These are phyloP conservation scores for Marcusenius ussheri DNA, from an alignment of 2,113 vertebrate species.

Conservation along the genomic window DNA sequence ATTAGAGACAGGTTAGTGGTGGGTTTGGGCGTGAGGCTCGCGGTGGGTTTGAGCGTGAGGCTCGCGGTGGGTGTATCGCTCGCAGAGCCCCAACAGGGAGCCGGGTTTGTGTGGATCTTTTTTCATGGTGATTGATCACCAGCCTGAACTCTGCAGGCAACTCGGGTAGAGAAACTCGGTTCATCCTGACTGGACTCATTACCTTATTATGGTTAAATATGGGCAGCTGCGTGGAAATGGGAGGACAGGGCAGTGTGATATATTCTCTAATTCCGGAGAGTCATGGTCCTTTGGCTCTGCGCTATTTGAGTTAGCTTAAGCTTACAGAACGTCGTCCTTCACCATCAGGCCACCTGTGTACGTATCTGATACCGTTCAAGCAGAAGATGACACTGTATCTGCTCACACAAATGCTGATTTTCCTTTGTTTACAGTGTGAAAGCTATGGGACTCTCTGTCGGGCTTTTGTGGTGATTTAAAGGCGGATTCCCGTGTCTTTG, in stretches of 20 bases:
- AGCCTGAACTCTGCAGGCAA: neutral
- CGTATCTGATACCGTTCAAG: neutral
- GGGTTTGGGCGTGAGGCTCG: neutral
- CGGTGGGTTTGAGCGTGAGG: neutral
- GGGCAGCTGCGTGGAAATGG: neutral
- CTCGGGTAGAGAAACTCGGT: neutral
- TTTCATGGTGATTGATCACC: neutral
- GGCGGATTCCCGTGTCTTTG: neutral
- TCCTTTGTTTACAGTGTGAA: neutral
- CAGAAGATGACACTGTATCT: neutral
- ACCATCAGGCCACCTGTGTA: neutral
- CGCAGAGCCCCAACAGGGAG: neutral
- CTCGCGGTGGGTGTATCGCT: neutral
- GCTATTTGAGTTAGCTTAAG: neutral
- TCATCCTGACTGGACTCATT: neutral
- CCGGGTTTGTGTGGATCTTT: neutral
- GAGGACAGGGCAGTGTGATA: neutral
- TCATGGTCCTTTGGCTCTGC: neutral
- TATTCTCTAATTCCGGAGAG: neutral
- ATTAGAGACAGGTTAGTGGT: neutral
- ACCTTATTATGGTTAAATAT: neutral
- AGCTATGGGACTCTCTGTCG: neutral
- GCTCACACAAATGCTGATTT: neutral
- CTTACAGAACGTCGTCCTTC: neutral
- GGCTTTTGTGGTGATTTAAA: neutral